These are phyloP conservation scores for Nematopogon swammerdamellus DNA, from an alignment of 2,888 invertebrate species.

Conservation along the genomic window DNA sequence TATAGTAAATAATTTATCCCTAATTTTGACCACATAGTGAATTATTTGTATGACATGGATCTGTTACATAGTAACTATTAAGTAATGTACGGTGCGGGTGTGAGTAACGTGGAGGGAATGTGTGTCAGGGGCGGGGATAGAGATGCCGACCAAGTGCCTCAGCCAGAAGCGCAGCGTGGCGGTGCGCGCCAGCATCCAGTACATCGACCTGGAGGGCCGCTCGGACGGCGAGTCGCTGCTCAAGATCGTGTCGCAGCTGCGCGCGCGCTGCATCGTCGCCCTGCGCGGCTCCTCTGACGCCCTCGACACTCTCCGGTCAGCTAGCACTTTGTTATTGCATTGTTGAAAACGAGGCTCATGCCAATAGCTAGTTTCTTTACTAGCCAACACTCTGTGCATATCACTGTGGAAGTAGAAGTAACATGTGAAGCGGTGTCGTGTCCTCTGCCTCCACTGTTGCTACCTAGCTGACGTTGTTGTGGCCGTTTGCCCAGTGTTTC, in stretches of 20 bases:
- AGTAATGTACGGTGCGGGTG: no score
- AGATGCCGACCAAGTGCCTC: slow-evolving; percentile 90
- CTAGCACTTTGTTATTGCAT: no score
- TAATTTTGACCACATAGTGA: no score
- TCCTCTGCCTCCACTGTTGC: no score
- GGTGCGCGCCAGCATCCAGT: slow-evolving; percentile 83
- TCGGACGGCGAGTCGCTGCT: slow-evolving; percentile 81
- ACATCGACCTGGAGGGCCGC: slow-evolving; percentile 96
- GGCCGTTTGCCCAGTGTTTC: no score
- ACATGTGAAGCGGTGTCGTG: not conserved
- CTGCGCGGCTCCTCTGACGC: slow-evolving; percentile 26
- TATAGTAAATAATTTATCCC: no score
- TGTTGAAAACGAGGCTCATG: not conserved
- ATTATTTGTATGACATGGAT: no score
- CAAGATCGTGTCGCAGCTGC: slow-evolving; percentile 76
- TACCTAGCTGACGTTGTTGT: no score
- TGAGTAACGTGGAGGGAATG: no score
- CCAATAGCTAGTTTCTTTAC: not conserved
- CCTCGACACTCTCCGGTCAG: slow-evolving; percentile 24
- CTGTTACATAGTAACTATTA: no score
- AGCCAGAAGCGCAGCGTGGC: slow-evolving; percentile 68
- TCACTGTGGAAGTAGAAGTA: not conserved
- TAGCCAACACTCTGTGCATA: not conserved
- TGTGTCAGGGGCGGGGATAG: slow-evolving; percentile 51
- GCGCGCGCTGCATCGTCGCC: slow-evolving; percentile 75